Conservation (phyloP, 2,113 vertebrate genomes). For the Myiozetetes cayanensis region DNA sequence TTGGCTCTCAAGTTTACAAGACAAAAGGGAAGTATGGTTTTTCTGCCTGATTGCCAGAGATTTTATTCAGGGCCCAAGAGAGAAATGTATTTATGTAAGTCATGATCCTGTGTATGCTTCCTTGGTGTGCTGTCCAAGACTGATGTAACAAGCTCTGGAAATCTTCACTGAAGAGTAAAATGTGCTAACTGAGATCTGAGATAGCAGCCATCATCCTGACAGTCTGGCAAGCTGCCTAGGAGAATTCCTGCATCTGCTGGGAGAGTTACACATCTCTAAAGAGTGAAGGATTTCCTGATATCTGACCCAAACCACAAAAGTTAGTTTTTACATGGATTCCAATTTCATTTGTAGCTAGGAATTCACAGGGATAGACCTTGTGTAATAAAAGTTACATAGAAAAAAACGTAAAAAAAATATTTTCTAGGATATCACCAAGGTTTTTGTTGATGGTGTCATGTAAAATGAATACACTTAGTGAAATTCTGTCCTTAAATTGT, state of each 20-base stretch:
- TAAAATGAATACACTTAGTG: background rate
- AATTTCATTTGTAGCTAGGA: background rate
- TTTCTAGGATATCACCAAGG: background rate
- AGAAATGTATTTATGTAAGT: constrained; percentile 2
- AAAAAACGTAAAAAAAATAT: background rate
- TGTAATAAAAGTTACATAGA: background rate
- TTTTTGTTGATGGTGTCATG: background rate
- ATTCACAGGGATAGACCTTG: background rate
- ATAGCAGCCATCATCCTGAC: background rate
- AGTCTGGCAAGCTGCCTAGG: background rate
- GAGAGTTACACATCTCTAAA: background rate
- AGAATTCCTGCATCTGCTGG: background rate
- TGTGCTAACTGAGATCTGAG: background rate
- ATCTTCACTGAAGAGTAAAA: constrained; percentile 7
- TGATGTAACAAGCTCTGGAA: constrained; percentile 24
- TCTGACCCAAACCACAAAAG: background rate
- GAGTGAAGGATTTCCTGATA: background rate
- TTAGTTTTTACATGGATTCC: background rate
- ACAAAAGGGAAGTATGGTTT: background rate
- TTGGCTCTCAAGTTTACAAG: constrained; percentile 11
- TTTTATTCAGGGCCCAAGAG: background rate
- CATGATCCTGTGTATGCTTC: background rate
- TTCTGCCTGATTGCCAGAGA: background rate
- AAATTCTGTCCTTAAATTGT: background rate
- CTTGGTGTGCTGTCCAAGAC: background rate